Percentiles rank a stretch among this genome's conserved stretches.
Evolutionary conservation across 1,140 invertebrate genomes (phyloP).

Genomic region (Pseudoatta argentina): DNA sequence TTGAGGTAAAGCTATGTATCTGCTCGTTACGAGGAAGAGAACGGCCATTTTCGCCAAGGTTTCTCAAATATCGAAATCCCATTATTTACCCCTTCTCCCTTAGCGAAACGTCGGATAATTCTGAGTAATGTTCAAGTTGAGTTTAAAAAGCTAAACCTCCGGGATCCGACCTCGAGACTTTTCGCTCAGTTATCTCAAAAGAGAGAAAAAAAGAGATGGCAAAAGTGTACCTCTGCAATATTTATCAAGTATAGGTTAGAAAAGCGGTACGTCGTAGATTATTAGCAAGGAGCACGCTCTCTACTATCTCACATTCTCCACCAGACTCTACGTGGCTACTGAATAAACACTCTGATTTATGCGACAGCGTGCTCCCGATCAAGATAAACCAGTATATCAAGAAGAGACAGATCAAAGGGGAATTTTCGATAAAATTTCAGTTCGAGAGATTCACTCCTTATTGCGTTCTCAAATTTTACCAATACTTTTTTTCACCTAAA

Average conservation of each 20-base stretch:
- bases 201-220: neutral
- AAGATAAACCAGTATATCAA: conserved; percentile 71
- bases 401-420: neutral
- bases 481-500: neutral
- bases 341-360: conserved; percentile 82
- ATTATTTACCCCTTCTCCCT: conserved; percentile 28
- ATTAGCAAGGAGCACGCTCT: conserved; percentile 72
- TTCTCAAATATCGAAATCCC: conserved; percentile 55
- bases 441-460: conserved; percentile 30
- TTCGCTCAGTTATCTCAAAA: conserved; percentile 4
- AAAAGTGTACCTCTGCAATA: conserved; percentile 33
- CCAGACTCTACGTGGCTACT: conserved; percentile 49
- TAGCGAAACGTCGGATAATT: conserved; percentile 45
- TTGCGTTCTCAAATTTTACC: conserved; percentile 3
- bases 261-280: conserved; percentile 70
- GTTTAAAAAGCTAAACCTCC: conserved; percentile 39
- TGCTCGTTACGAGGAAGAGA: conserved; percentile 49
- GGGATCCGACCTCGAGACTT: conserved; percentile 17
- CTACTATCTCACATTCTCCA: conserved; percentile 6
- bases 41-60: conserved; percentile 53
- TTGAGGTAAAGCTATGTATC: conserved; percentile 17
- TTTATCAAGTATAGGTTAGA: conserved; percentile 58
- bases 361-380: conserved; percentile 74
- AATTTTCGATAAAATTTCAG: conserved; percentile 64
- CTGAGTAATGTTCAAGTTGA: conserved; percentile 24